Base-by-base conservation (phyloP, 2,888 invertebrate species). In the Acrobasis repandana region DNA sequence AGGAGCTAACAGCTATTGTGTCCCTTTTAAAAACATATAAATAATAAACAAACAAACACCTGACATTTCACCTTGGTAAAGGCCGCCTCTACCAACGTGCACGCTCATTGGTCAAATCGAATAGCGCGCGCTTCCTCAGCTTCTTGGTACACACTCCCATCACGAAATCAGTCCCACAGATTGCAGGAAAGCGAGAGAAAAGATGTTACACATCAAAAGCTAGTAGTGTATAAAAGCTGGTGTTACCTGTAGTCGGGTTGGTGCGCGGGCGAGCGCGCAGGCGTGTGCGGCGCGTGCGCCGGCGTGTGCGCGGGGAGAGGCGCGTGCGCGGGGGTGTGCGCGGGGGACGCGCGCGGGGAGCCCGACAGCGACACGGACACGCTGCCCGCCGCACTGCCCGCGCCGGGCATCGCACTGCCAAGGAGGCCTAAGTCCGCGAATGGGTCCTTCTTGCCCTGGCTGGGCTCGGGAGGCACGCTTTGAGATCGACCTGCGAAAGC, bases 361-460 rank as follows among this genome's bases (percentile, higher is more conserved):
- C 69, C 54, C 14, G 72, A 73, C 9, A 70, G 62, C 61, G 71
- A 58, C 61, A 16, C n/a, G 71, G 65, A 38, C 63, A 63, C 33
- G 61, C 65, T 61, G 70, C 63, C 14, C 58, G 56, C 77, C 59
- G 66, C 20, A 16, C 50, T 50, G n/a, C 10, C n/a, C 43, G 43
- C 43, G n/a, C 43, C 63, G 51, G 66, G 67, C 58, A 79, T 65
- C 28, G 59, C 68, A n/a, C 73, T 68, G 16, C 83, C 83, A 60
- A 86, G 72, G 11, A 82, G 72, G 58, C 94, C 95, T 34, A 97
- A 91, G 76, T 96, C 96, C 1, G 95, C 95, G 80, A 97, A 96
- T 5, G 96, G 96, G 83, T 97, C 96, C 67, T 87, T 88, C 65
- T 90, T 77, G 69, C 93, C 75, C 76, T 93, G 83, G 73, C 93